Percentiles rank a stretch among this genome's conserved stretches.
Evolutionary conservation across 2,888 invertebrate genomes (phyloP).

Genomic region (Morpho helenor): DNA sequence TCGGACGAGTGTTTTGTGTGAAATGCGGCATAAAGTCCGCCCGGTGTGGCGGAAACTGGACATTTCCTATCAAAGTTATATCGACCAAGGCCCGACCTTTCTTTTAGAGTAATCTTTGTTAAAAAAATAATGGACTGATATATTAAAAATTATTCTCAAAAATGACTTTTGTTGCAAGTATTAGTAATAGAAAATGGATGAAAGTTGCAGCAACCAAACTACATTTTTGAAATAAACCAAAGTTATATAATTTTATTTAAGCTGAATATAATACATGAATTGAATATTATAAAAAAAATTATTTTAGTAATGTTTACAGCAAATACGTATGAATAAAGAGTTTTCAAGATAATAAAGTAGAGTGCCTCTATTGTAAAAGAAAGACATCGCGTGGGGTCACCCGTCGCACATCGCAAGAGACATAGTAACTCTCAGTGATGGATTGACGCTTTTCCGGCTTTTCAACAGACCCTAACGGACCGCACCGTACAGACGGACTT

Average conservation of each 20-base stretch:
- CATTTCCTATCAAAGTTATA: constrained; percentile 15
- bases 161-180: too few relatives aligned
- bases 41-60: constrained; percentile 24
- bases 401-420: constrained; percentile 8
- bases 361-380: constrained; percentile 12
- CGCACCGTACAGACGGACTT: constrained; percentile 10
- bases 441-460: constrained; percentile 24
- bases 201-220: too few relatives aligned
- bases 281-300: too few relatives aligned
- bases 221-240: too few relatives aligned
- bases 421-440: constrained; percentile 21
- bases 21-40: constrained; percentile 37
- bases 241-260: too few relatives aligned
- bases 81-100: constrained; percentile 4
- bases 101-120: background rate
- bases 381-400: constrained; percentile 28
- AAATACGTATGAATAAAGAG: too few relatives aligned
- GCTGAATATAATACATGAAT: too few relatives aligned
- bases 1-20: constrained; percentile 28
- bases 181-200: too few relatives aligned
- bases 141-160: background rate
- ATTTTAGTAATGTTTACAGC: too few relatives aligned
- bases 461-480: constrained; percentile 19
- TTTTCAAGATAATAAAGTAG: constrained; percentile 10
- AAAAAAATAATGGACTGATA: background rate